Base-by-base conservation (phyloP, 2,888 invertebrate genomes). In the Lithosia quadra region DNA sequence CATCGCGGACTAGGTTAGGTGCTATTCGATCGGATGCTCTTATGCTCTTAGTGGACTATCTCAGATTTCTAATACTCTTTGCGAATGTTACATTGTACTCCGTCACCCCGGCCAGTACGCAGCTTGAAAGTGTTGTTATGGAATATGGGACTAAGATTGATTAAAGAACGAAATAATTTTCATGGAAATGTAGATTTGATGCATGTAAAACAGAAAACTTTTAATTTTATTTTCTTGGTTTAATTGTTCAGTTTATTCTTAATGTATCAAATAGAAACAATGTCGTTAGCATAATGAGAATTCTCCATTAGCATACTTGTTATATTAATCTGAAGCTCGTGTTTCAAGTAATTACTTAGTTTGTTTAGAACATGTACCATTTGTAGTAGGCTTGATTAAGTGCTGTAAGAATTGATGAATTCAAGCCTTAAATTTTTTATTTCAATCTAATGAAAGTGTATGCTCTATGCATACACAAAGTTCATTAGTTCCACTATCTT, bases 251-350 rank as follows among this genome's bases (percentile, higher is more conserved):
- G 58, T 67, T 58, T 67, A 62, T 63, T 28, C 66, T 57, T 66
- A 39, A 67, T 80, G 57, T 78, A 74, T 67, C 64, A 67, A 65
- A 69, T 77, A 77, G 68, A 64, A 59, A 77, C 69, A 59, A 65
- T 77, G 66, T 72, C 72, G 72, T 43, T 72, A 70, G 21, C 21
- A 67, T 76, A 72, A 78, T 78, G 74, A 77, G 68, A 64, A 78
- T 68, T 82, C 75, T 77, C 74, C 81, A 79, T 79, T 81, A 79
- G 71, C 64, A 43, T 73, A 71, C 71, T 63, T 80, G 72, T 77
- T 75, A 70, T 66, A 58, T 67, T 73, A 69, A 65, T 73, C 22
- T 59, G 33, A 24, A 24, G 64, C 72, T 75, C 72, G 59, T 78
- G 73, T 77, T 81, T 71, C 72, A 71, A 79, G 75, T 71, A 77